Percentiles rank a stretch among this genome's conserved stretches.
Evolutionary conservation across 2,888 invertebrate genomes (phyloP).

Genomic region (Cryptocheilus praepositus): DNA sequence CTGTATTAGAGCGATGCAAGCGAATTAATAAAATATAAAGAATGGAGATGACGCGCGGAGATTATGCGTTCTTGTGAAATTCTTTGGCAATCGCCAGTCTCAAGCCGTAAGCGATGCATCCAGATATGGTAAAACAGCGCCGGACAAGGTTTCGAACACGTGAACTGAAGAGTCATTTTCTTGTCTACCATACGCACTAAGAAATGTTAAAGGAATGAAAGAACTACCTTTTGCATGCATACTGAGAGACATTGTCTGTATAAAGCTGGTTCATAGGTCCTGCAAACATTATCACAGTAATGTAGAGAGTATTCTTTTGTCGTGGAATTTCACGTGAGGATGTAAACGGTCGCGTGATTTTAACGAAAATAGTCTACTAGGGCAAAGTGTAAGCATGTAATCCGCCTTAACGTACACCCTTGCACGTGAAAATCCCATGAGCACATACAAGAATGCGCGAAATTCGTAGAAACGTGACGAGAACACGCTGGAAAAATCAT

Average conservation of each 20-base stretch:
- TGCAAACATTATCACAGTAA: constrained; percentile 58
- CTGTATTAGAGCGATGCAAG: too few species aligned
- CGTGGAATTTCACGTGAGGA: constrained; percentile 39
- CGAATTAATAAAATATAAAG: too few species aligned
- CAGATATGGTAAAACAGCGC: too few species aligned
- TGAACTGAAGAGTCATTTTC: too few species aligned
- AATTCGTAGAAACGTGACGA: constrained; percentile 5
- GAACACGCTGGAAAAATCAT: too few species aligned
- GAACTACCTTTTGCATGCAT: constrained; percentile 64
- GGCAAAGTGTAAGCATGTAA: background rate
- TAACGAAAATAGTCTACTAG: background rate
- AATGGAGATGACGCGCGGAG: too few species aligned
- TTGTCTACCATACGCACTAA: constrained; percentile 11
- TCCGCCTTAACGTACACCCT: constrained; percentile 32
- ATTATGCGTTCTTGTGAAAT: too few species aligned
- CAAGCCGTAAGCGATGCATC: too few species aligned
- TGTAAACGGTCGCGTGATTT: constrained; percentile 20
- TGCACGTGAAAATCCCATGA: constrained; percentile 38
- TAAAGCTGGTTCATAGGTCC: constrained; percentile 63
- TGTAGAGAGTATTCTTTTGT: constrained; percentile 36
- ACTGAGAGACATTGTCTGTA: constrained; percentile 64
- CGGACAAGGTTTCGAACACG: too few species aligned
- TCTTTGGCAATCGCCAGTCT: too few species aligned
- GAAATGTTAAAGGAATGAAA: constrained; percentile 52
- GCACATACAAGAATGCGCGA: constrained; percentile 24